These are phyloP conservation scores for Myiotriccus ornatus DNA, from an alignment of 2,797 vertebrate genomes.

Conservation along the genomic window DNA sequence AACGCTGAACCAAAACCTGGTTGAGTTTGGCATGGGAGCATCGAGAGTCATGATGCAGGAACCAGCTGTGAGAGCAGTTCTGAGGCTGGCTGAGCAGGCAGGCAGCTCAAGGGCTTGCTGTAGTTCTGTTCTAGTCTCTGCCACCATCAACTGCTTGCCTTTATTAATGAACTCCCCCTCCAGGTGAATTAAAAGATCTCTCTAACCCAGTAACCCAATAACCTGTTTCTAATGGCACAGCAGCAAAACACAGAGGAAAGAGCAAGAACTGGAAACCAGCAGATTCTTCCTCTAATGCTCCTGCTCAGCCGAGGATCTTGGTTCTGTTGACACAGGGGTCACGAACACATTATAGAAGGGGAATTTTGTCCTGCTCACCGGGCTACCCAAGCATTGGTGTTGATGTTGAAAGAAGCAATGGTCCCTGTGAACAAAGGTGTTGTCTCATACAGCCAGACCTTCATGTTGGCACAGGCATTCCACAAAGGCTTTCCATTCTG, in stretches of 20 bases:
- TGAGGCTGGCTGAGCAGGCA: not conserved
- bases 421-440: slow-evolving; percentile 92
- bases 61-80: not conserved
- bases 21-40: rapidly evolving
- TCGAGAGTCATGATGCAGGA: not conserved
- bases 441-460: slow-evolving; percentile 93
- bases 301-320: not conserved
- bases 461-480: slow-evolving; percentile 96
- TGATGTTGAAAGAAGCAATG: slow-evolving; percentile 95
- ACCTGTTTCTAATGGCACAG: not conserved
- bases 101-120: rapidly evolving
- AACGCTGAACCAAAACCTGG: not conserved
- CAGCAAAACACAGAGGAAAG: not conserved
- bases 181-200: not conserved
- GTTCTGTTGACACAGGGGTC: not conserved
- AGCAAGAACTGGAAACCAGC: not conserved
- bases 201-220: not conserved
- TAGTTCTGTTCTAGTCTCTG: not conserved
- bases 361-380: slow-evolving; percentile 78
- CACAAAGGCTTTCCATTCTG: slow-evolving; percentile 78
- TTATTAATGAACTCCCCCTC: not conserved
- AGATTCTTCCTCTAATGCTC: not conserved
- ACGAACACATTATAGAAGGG: not conserved
- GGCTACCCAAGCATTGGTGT: slow-evolving; percentile 95
- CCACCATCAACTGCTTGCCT: not conserved